Base-by-base conservation (phyloP, 2,888 invertebrate genomes). In the Hedya salicella region DNA sequence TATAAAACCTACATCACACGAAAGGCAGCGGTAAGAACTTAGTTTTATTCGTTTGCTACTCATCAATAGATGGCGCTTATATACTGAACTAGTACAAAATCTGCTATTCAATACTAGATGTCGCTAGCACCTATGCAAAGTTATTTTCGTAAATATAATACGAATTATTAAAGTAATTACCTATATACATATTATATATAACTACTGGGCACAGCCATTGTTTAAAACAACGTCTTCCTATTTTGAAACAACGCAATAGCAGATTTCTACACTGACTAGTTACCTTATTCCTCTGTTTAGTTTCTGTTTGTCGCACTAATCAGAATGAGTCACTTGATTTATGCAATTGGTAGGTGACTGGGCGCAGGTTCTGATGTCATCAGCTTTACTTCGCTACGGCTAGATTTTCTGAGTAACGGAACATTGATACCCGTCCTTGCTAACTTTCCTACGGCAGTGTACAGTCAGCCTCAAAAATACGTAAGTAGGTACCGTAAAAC, bases 21-120 rank as follows among this genome's bases (percentile, higher is more conserved):
- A 6, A 17, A 3, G 17, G n/a, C 19, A 32, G n/a, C 44, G 9
- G 8, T 11, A 2, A 9, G 9, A 8, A 11, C 32, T 6, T 0
- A 13, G 57, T 46, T 46, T 3, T n/a, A 9, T 19, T 19, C 5
- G 13, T 17, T n/a, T 19, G n/a, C 73, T 72, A 73, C 61, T 70
- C 46, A 14, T 4, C 66, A 42, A 54, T 60, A 74, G 75, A 69
- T 71, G 71, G 61, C 69, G 49, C 11, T 46, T 9, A 17, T 25
- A 21, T 1, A 6, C 17, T 39, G 42, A 16, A 14, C 1, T 44
- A n/a, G 1, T 13, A 2, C 5, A 5, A 9, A 3, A 13, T 21
- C 3, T n/a, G n/a, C 53, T 48, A 62, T n/a, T 62, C 32, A 16
- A 13, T 39, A 14, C 46, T 48, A 54, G 62, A 46, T 62, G 62